Base-by-base conservation (phyloP, 2,888 invertebrate species). In the Agrotis ipsilon region DNA sequence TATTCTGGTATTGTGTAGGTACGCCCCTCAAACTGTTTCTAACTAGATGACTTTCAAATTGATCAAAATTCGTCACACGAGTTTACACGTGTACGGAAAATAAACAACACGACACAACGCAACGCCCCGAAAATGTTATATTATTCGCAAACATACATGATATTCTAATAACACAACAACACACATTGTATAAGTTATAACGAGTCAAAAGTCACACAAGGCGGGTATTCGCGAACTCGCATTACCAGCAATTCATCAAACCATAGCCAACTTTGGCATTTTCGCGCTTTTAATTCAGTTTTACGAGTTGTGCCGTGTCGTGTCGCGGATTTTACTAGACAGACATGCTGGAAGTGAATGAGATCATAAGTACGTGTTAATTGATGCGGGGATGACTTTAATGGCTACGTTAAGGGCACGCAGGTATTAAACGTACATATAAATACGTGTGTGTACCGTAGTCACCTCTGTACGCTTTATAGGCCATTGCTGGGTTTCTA, bases 201-300 rank as follows among this genome's bases (percentile, higher is more conserved):
- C 86, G 86, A 88, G 84, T 78, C 74, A 71, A 77, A 83, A 83
- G 82, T 83, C 81, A 84, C 87, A 86, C 86, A 79, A 59, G 51
- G 83, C 81, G 77, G 81, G 59, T 67, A 63, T 72, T 71, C 66
- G 58, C 54, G 58, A 89, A 91, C 88, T 90, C 89, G 84, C 91
- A 90, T 93, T 93, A 92, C 87, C 75, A 89, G 91, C 91, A 92
- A 93, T 94, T 93, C 93, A 93, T 93, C 93, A 94, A 90, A 90
- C 88, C 82, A 84, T 76, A 79, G 67, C 64, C 82, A 90, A 89
- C 86, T 91, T 92, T 88, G 84, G 75, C 89, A 87, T 89, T 92
- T 91, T 89, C 90, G 83, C 89, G 85, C 88, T 87, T 90, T 92
- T 92, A 90, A 92, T 92, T 91, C 89, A 87, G 86, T 91, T 90